Conservation (phyloP, 2,113 vertebrate genomes). For the Chloroceryle aenea region DNA sequence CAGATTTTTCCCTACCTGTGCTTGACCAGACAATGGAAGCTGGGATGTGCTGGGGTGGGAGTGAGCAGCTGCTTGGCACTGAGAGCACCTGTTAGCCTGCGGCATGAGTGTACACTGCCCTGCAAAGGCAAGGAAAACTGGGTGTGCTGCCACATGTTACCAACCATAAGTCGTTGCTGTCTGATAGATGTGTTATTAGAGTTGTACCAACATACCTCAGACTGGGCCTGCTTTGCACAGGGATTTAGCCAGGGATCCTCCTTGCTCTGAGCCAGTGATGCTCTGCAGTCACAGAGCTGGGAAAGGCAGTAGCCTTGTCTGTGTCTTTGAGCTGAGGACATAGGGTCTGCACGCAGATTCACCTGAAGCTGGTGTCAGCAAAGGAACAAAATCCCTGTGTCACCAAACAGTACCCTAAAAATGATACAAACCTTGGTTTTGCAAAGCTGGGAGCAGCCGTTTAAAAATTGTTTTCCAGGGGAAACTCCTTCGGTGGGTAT, state of each 20-base stretch:
- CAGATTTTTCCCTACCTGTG: accelerated
- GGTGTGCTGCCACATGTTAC: accelerated
- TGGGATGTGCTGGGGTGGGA: too few relatives aligned
- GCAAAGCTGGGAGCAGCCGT: background rate
- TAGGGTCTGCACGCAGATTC: background rate
- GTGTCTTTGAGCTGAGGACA: accelerated
- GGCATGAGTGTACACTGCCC: accelerated
- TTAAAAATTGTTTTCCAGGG: background rate
- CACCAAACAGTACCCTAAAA: background rate
- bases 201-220: accelerated
- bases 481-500: accelerated
- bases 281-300: accelerated
- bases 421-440: background rate
- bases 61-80: accelerated
- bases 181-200: accelerated
- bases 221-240: too few relatives aligned
- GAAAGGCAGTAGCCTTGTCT: background rate
- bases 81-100: accelerated
- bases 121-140: accelerated
- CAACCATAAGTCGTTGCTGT: too few relatives aligned
- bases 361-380: accelerated
- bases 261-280: accelerated
- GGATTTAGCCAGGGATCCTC: accelerated
- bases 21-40: accelerated
- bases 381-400: background rate